Evolutionary conservation across 2,113 vertebrate species (phyloP).

Genomic region (Sceloporus tristichus): DNA sequence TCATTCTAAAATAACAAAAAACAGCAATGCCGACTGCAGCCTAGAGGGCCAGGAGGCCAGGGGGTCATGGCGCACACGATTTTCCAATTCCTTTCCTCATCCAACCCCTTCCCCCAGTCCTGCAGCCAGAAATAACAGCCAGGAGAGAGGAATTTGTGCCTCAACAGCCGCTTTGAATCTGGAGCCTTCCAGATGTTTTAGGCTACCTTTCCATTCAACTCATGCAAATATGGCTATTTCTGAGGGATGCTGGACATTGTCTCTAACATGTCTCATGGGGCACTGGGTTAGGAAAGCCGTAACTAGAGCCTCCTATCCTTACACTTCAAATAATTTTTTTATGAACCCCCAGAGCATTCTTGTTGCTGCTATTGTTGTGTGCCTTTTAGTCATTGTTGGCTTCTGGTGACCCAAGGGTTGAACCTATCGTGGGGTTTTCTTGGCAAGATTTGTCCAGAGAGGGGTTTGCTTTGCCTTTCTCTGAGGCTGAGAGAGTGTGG

Average conservation of each 20-base stretch:
- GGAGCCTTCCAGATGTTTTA: neutral
- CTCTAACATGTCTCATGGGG: too few species aligned
- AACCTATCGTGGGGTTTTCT: too few species aligned
- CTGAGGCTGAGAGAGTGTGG: too few species aligned
- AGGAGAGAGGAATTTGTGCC: neutral
- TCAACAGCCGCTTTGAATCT: neutral
- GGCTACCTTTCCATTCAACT: neutral
- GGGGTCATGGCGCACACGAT: constrained; percentile 60
- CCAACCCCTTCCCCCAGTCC: neutral
- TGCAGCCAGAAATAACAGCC: neutral
- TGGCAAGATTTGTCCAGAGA: too few species aligned
- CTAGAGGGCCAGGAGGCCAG: neutral
- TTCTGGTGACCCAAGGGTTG: too few species aligned
- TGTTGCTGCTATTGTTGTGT: too few species aligned
- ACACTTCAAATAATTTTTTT: too few species aligned
- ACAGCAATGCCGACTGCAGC: neutral
- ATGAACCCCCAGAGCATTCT: too few species aligned
- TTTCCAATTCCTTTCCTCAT: constrained; percentile 39
- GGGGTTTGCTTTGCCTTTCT: too few species aligned
- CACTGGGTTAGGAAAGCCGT: too few species aligned
- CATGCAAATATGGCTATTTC: neutral
- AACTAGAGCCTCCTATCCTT: too few species aligned
- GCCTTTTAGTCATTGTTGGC: too few species aligned
- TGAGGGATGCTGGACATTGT: neutral
- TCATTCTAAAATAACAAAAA: constrained; percentile 70